A percentile compares a stretch with the other conserved stretches of the same genome.
phyloP scores from a whole-genome alignment of 1,140 invertebrate genomes.

The Drosophila sp. region DNA sequence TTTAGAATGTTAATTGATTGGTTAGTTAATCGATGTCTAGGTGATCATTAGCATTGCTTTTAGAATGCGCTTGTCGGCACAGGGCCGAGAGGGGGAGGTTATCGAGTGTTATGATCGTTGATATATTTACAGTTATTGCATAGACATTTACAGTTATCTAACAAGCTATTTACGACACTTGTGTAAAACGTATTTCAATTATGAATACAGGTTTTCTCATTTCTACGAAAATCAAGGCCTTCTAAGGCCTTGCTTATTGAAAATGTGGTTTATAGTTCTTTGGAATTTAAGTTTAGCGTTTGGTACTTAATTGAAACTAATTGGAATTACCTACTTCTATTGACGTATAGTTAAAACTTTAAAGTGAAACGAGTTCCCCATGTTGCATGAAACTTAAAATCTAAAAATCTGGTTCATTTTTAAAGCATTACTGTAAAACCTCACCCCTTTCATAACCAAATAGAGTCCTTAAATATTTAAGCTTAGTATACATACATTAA shows the following conservation, averaged over 20 bases:
- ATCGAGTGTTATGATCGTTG: not conserved
- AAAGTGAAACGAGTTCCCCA: no score
- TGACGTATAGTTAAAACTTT: no score
- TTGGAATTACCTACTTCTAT: no score
- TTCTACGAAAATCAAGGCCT: not conserved
- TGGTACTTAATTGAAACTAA: no score
- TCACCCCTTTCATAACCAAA: no score
- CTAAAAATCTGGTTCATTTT: no score
- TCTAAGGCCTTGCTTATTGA: not conserved
- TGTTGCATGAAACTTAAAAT: no score
- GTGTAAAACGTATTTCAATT: not conserved
- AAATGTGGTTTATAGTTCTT: no score
- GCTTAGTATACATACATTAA: no score
- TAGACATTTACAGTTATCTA: not conserved
- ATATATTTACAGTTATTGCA: not conserved
- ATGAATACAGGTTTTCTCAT: not conserved
- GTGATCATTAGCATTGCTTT: not conserved
- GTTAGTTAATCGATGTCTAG: conserved; percentile 16
- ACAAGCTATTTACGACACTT: not conserved
- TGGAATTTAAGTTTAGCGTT: no score
- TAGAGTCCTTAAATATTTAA: no score
- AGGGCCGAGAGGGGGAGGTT: not conserved
- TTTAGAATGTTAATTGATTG: conserved; percentile 26
- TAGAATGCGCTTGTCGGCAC: not conserved
- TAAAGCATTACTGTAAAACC: no score